These are phyloP conservation scores for Chydorus sphaericus DNA, from an alignment of 2,888 invertebrate species.

Conservation along the genomic window DNA sequence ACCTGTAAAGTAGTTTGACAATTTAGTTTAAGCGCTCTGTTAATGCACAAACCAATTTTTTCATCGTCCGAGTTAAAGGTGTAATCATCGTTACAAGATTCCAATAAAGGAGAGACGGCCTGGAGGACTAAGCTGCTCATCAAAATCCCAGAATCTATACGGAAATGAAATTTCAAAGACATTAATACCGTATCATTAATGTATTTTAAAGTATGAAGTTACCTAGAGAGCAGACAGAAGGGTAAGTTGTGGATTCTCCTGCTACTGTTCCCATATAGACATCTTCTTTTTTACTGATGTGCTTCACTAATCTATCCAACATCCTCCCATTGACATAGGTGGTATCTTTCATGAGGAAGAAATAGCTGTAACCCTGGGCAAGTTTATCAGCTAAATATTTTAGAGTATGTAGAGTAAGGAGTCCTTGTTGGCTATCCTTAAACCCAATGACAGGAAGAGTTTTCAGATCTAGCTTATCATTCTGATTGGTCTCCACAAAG, in stretches of 20 bases:
- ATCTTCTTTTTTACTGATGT: conserved; percentile 69
- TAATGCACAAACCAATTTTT: conserved; percentile 74
- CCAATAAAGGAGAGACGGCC: conserved; percentile 57
- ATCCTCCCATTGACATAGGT: conserved; percentile 69
- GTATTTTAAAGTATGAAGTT: conserved; percentile 20
- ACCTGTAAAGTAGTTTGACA: conserved; percentile 45
- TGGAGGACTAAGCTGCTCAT: conserved; percentile 74
- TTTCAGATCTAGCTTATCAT: conserved; percentile 29
- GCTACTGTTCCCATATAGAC: conserved; percentile 58
- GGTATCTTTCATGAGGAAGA: conserved; percentile 70
- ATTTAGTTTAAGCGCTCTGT: conserved; percentile 48
- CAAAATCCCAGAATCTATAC: conserved; percentile 66
- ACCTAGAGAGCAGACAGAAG: conserved; percentile 47
- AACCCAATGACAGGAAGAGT: conserved; percentile 65
- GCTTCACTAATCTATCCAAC: conserved; percentile 51
- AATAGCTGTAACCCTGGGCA: conserved; percentile 80
- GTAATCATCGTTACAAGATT: conserved; percentile 80
- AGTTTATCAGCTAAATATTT: conserved; percentile 83
- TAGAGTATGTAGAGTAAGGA: conserved; percentile 71
- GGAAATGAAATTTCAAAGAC: neutral
- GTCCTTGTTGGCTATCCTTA: conserved; percentile 56
- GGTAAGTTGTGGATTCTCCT: conserved; percentile 21
- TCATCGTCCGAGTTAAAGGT: conserved; percentile 67
- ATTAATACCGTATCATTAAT: conserved; percentile 23
- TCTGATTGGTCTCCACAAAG: conserved; percentile 44